Base-by-base conservation (phyloP, 2,797 vertebrate genomes). In the Synaphobranchus kaupii region DNA sequence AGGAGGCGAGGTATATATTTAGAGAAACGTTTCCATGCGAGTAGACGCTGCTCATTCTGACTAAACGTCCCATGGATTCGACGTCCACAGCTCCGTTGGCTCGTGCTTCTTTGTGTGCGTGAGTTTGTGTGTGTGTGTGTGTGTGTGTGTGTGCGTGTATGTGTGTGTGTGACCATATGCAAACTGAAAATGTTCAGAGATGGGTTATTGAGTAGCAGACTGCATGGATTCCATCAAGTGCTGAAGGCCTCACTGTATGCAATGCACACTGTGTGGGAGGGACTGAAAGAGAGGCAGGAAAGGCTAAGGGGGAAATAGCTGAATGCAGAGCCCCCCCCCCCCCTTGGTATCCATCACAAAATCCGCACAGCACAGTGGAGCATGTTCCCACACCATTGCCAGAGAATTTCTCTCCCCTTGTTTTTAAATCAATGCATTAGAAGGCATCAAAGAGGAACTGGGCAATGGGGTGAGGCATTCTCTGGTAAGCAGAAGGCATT, bases 81-180 rank as follows among this genome's bases (percentile, higher is more conserved):
- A 92, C 88, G 15, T 92, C 86, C 92, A 94, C 88, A 92, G 90
- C 94, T 95, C 94, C 3, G 94, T 94, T 95, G 93, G 90, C 88
- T 91, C 90, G 89, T 90, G 87, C 89, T 92, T 90, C 52, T 94
- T 92, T 87, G 85, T 92, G 54, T 56, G 54, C 15, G 15, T 56
- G 54, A 13, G 13, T 56, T 10, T 56, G 54, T 15, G 12, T 56
- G 54, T 92, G 90, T 88, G 91, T 91, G 91, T 91, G 50, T 93
- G 93, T 87, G 85, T 92, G 66, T 71, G 12, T 13, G 12, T 58
- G 60, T 25, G 20, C 4, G 20, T n/a, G 58, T 63, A 3, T 20
- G 20, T 92, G 90, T 90, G 92, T 93, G 93, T 93, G 89, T 92
- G 92, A 94, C 89, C 92, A 89, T 92, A 91, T 92, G 92, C 94